Evolutionary conservation across 2,113 vertebrate species (phyloP).

Genomic region (Formicarius rufipectus): DNA sequence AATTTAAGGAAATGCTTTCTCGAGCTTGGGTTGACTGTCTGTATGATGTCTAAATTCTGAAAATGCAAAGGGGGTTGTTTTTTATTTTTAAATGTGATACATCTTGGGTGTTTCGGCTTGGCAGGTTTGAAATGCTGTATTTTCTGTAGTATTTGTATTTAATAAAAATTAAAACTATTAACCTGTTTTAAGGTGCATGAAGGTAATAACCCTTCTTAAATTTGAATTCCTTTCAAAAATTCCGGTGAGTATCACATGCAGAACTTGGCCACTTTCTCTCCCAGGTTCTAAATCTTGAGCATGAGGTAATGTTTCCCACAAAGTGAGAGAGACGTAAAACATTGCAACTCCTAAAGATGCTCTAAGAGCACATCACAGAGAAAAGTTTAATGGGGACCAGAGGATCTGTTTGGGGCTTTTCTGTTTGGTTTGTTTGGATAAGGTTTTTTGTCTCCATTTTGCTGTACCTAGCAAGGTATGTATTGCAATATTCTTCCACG

Average conservation of each 20-base stretch:
- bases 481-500: not conserved
- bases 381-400: not conserved
- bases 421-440: not conserved
- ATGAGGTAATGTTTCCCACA: not conserved
- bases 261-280: not conserved
- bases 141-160: not conserved
- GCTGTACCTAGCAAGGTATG: not conserved
- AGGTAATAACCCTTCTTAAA: not conserved
- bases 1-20: not conserved
- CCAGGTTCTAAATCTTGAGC: not conserved
- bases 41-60: not conserved
- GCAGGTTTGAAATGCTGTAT: not conserved
- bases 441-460: not conserved
- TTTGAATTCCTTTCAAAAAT: accelerated
- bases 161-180: not conserved
- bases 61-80: not conserved
- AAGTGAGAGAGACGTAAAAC: not conserved
- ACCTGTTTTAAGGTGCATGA: not conserved
- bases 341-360: not conserved
- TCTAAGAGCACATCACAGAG: not conserved
- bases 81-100: not conserved
- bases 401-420: not conserved
- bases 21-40: not conserved
- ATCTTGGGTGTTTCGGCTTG: not conserved
- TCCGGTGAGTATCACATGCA: not conserved